Percentiles rank a stretch among this genome's conserved stretches.
Evolutionary conservation across 2,113 vertebrate species (phyloP).

Genomic region (Seriola quinqueradiata): DNA sequence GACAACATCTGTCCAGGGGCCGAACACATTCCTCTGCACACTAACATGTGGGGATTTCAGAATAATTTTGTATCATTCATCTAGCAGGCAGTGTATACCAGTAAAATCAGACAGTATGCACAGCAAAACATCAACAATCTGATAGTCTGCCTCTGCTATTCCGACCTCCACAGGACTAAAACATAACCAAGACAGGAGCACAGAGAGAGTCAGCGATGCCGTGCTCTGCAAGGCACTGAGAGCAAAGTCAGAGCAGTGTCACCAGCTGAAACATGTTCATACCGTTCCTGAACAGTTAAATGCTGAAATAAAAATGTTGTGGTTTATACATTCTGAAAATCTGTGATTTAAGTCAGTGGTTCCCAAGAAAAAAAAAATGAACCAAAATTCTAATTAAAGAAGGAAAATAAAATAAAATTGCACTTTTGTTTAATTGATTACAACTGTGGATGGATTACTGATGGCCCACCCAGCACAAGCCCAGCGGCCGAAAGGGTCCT

Average conservation of each 20-base stretch:
- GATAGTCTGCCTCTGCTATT: conserved; percentile 40
- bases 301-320: neutral
- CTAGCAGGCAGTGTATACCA: conserved; percentile 50
- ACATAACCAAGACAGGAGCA: conserved; percentile 47
- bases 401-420: neutral
- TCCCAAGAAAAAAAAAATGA: neutral
- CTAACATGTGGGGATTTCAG: conserved; percentile 22
- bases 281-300: neutral
- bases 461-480: neutral
- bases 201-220: conserved; percentile 56
- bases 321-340: neutral
- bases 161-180: conserved; percentile 45
- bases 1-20: conserved; percentile 44
- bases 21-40: conserved; percentile 56
- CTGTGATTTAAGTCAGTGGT: neutral
- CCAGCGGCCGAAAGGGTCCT: too few species aligned
- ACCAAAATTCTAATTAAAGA: neutral
- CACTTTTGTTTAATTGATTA: neutral
- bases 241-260: conserved; percentile 21
- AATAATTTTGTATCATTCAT: conserved; percentile 42
- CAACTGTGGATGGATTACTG: neutral
- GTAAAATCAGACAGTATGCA: conserved; percentile 62
- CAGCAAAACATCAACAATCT: conserved; percentile 47
- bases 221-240: conserved; percentile 51
- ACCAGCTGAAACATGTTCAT: conserved; percentile 16